These are phyloP conservation scores for Tursiops truncatus DNA, from an alignment of 2,113 vertebrate genomes.

Conservation along the genomic window DNA sequence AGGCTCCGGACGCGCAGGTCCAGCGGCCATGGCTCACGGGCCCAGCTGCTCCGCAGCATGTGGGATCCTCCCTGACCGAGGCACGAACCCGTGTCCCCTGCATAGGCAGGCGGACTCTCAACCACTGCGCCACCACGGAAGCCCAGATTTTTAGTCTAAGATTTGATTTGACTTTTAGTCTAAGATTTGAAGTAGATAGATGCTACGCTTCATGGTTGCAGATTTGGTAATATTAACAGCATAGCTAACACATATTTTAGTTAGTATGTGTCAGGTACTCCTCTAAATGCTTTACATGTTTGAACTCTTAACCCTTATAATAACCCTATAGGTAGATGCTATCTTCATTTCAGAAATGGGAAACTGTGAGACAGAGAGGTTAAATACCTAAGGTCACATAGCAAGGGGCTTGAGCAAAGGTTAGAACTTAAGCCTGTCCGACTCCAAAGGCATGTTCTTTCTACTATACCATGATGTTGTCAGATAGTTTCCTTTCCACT, in stretches of 20 bases:
- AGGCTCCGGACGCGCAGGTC: too few relatives aligned
- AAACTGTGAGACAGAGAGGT: background rate
- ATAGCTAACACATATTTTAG: background rate
- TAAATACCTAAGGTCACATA: background rate
- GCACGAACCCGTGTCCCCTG: too few relatives aligned
- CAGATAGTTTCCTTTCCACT: background rate
- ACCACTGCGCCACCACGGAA: too few relatives aligned
- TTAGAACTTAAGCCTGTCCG: background rate
- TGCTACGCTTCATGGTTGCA: background rate
- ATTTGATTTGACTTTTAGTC: background rate
- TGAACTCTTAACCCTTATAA: background rate
- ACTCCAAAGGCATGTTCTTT: background rate
- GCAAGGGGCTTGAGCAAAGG: background rate
- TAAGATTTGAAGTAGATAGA: background rate
- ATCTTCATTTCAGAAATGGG: slow-evolving; percentile 23
- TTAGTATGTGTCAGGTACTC: background rate
- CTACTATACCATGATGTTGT: background rate
- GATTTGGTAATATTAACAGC: background rate
- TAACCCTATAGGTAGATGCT: background rate
- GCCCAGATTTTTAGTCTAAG: background rate
- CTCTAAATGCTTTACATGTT: background rate
- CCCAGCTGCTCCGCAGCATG: too few relatives aligned
- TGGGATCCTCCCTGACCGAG: too few relatives aligned
- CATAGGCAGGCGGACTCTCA: too few relatives aligned
- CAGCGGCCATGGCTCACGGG: too few relatives aligned